Conservation (phyloP, 1,140 invertebrate genomes). For the Formica exsecta region DNA sequence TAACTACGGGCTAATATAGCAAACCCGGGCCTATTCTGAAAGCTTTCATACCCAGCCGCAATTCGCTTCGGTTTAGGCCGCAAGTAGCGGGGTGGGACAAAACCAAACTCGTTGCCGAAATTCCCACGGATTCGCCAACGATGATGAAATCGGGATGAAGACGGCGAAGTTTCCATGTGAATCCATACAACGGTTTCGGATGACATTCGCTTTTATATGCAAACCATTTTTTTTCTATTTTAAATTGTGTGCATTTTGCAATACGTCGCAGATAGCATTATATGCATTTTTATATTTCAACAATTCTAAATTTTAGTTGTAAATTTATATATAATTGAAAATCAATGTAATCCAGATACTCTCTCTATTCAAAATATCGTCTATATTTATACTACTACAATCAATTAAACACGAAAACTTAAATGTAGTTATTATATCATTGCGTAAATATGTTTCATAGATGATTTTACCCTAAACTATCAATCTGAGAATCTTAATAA, state of each 20-base stretch:
- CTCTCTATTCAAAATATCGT: conserved; percentile 36
- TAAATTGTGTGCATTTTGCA: background rate
- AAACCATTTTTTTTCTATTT: background rate
- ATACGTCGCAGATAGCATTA: background rate
- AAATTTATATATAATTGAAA: background rate
- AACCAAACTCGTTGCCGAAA: conserved; percentile 61
- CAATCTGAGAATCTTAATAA: background rate
- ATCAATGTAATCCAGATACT: conserved; percentile 8
- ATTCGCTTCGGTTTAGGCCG: conserved; percentile 69
- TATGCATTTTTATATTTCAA: background rate
- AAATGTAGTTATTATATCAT: background rate
- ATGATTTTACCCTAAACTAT: background rate
- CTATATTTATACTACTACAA: background rate
- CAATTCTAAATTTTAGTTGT: background rate
- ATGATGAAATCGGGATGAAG: conserved; percentile 36
- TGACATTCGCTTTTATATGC: background rate
- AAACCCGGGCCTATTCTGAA: conserved; percentile 75
- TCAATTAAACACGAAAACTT: conserved; percentile 28
- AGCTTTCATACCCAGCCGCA: conserved; percentile 78
- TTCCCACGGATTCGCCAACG: conserved; percentile 50
- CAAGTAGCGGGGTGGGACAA: conserved; percentile 60
- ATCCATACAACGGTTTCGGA: background rate
- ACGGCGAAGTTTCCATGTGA: background rate
- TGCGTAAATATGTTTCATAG: background rate
- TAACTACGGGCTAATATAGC: conserved; percentile 79